Conservation (phyloP, 2,113 vertebrate species). For the Xenotilapia longispinis region DNA sequence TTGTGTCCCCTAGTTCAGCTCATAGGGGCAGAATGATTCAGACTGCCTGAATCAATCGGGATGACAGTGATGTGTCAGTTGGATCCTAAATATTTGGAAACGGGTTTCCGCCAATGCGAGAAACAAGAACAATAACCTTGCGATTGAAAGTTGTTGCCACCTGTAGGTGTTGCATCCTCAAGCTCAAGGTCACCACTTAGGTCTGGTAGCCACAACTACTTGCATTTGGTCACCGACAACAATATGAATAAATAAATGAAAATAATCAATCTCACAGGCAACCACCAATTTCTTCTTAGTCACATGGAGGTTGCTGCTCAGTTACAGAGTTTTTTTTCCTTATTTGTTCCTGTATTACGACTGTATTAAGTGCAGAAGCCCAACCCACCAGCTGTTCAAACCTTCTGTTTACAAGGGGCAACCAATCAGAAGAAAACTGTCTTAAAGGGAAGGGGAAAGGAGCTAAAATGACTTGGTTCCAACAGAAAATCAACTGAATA, state of each 20-base stretch:
- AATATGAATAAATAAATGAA: background rate
- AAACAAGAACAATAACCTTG: background rate
- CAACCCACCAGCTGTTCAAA: background rate
- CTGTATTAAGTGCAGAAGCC: background rate
- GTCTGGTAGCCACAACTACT: background rate
- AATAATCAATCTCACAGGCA: background rate
- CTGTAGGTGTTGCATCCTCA: background rate
- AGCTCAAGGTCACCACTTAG: background rate
- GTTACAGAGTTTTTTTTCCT: background rate
- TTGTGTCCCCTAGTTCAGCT: background rate
- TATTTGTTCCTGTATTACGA: background rate
- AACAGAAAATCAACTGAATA: background rate
- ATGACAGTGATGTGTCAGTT: background rate
- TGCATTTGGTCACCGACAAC: background rate
- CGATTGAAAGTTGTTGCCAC: background rate
- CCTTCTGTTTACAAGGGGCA: background rate
- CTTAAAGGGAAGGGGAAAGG: background rate
- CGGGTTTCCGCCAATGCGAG: fast-evolving
- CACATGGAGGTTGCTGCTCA: background rate
- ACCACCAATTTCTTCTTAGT: background rate
- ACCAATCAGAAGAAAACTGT: background rate
- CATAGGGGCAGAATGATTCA: background rate
- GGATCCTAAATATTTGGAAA: background rate
- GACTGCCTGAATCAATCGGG: background rate
- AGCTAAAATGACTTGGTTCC: background rate